Evolutionary conservation across 2,888 invertebrate species (phyloP), one percentile per base, ranked within the genome.

Genomic region (Macrosiphum euphorbiae): DNA sequence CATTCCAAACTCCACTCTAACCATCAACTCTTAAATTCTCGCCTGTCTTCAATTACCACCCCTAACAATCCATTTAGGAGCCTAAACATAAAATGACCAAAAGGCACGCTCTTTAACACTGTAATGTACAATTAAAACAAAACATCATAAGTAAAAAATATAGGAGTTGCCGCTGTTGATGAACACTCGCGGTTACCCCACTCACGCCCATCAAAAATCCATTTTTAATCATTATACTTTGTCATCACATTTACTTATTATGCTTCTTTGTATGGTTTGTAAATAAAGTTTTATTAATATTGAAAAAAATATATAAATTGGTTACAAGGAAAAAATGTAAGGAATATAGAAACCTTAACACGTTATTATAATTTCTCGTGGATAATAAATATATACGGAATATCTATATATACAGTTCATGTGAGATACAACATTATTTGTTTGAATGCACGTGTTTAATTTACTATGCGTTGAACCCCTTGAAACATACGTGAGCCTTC

Each of bases 391-490:
- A 26, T 41, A 35, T 41, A 35, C 78, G 35, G 7, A 35, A 78
- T 35, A 35, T 35, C n/a, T 20, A 78, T 35, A 78, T 35, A 20
- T 20, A 78, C 35, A 35, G 5, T 44, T 78, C 78, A 50, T 78
- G 50, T 50, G 90, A 50, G 67, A 78, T 90, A 50, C 50, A 90
- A 50, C 24, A 90, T 50, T 67, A 78, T 90, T 90, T 78, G 90
- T 90, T 78, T 44, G 50, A 35, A 50, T 50, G 67, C 35, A 13
- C 50, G 50, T 86, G 47, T 58, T 91, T 85, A 91, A 91, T 91
- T 85, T 85, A 91, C 55, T 91, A 44, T 91, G 84, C 55, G 85
- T 44, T 85, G 91, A 91, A 91, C 85, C n/a, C 24, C 91, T 91
- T 55, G 91, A 91, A 86, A 84, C 52, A 26, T 41, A 78, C 61